Base-by-base conservation (phyloP, 2,888 invertebrate species). In the Tupiocoris notatus region DNA sequence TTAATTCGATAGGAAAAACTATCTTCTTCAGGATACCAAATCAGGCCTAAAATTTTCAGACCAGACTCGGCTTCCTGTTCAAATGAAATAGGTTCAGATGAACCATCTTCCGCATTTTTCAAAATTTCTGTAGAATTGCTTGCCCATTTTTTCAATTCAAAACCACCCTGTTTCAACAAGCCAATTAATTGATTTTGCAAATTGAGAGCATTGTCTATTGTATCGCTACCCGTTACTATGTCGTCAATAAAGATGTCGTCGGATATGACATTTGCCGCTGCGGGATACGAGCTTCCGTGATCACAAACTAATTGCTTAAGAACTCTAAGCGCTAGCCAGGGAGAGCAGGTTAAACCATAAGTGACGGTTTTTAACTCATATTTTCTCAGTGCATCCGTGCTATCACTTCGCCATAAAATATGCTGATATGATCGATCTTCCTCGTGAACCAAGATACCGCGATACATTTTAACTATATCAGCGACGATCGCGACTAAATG, bases 31-130 rank as follows among this genome's bases (percentile, higher is more conserved):
- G 79, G 61, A 25, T 75, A 65, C 80, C 80, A 80, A 23, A 79
- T 75, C 1, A 80, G 58, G 1, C 79, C 79, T 59, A 80, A 62
- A 6, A 80, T 76, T 56, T 79, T 80, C 25, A 78, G 21, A 1
- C 67, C 9, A 3, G 63, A 18, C n/a, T 75, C 70, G 18, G 77
- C 75, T n/a, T 68, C 57, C 2, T 23, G 22, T 21, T 18, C 25
- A 3, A 68, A 24, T 9, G 57, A 20, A 21, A 68, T n/a, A 21
- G 58, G 58, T 21, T 22, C 25, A 2, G 54, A 18, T 2, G 20
- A 6, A 57, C 21, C 20, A 1, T 58, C 68, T n/a, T 17, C 54
- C 7, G 25, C 57, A 22, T 20, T 21, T 58, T 68, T 16, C 6
- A 77, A 18, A 21, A 77, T 22, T 18, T 77, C 23, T 6, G 62